Evolutionary conservation across 1,140 invertebrate species (phyloP).

Genomic region (Philopotamus ludificatus): DNA sequence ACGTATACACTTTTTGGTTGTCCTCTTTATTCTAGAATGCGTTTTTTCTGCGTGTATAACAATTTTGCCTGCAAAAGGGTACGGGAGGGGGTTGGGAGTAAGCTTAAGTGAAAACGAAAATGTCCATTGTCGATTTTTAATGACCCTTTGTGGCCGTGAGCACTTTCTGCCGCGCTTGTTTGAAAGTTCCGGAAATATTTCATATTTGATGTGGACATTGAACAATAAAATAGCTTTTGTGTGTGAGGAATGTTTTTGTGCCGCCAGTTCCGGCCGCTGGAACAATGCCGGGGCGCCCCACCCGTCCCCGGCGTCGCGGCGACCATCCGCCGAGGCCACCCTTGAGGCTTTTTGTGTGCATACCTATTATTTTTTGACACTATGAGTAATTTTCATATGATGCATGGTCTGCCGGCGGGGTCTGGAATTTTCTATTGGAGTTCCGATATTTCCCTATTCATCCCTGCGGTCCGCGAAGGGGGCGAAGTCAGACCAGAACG

Average conservation of each 20-base stretch:
- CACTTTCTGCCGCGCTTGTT: neutral
- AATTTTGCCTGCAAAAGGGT: neutral
- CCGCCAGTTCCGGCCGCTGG: conserved; percentile 2
- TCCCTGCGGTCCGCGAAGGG: neutral
- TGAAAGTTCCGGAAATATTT: conserved; percentile 33
- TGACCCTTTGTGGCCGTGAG: conserved; percentile 7
- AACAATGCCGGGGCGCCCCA: conserved; percentile 2
- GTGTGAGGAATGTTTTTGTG: conserved; percentile 24
- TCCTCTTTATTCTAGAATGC: too few species aligned
- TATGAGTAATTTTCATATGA: conserved; percentile 33
- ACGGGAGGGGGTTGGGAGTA: neutral
- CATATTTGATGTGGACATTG: conserved; percentile 24
- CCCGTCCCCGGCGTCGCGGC: conserved; percentile 21
- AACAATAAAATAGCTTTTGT: conserved; percentile 21
- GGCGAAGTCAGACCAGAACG: neutral
- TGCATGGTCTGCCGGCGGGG: conserved; percentile 10
- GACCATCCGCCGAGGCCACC: neutral
- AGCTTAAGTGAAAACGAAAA: neutral
- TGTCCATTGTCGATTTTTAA: conserved; percentile 19
- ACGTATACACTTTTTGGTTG: too few species aligned
- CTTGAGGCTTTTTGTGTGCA: conserved; percentile 33
- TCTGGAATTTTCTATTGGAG: conserved; percentile 12
- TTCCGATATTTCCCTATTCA: conserved; percentile 11
- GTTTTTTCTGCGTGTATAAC: too few species aligned
- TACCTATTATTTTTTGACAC: conserved; percentile 37